Evolutionary conservation across 2,113 vertebrate species (phyloP), one percentile per base, ranked within the genome.

Genomic region (Porphyrio hochstetteri): DNA sequence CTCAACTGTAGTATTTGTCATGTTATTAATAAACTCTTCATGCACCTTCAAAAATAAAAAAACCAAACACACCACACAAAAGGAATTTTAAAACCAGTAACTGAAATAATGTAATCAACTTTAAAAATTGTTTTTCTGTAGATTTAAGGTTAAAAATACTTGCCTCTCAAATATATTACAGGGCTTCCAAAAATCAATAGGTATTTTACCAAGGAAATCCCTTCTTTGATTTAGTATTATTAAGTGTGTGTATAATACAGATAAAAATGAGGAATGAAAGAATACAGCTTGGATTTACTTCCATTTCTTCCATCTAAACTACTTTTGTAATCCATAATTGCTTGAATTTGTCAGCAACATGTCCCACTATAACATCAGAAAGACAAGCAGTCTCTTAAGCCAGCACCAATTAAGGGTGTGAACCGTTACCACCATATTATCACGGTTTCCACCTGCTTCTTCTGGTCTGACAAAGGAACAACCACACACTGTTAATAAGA

Each of bases 1-100:
- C 95, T 99, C 99, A 95, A 98, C 98, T 28, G 99, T 99, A 57
- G 99, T 99, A 96, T 99, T 99, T 95, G 99, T 98, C 84, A 99
- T 98, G 95, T 99, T 99, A 96, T 99, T 98, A 97, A 99, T 98
- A 97, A 99, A 99, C 95, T 99, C 99, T 90, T 98, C 98, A 74
- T 99, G 99, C 44, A 99, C 98, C 99, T 99, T 88, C 38, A 71
- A 84, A 18, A 89, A 70, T 23, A 57, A 93, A 38, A 8, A 67
- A 35, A 57, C 17, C 31, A 24, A 57, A 57, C 28, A 57, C 65
- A 84, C 42, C 28, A 57, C 57, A 84, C 42, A 63, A 61, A 48
- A 60, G 15, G 46, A 91, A 46, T n/a, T 67, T 81, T 50, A 77
- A 63, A 53, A 31, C 16, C 38, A 83, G 21, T 60, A 75, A 63